Evolutionary conservation across 2,113 vertebrate species (phyloP), one percentile per base, ranked within the genome.

Genomic region (Saiga tatarica): DNA sequence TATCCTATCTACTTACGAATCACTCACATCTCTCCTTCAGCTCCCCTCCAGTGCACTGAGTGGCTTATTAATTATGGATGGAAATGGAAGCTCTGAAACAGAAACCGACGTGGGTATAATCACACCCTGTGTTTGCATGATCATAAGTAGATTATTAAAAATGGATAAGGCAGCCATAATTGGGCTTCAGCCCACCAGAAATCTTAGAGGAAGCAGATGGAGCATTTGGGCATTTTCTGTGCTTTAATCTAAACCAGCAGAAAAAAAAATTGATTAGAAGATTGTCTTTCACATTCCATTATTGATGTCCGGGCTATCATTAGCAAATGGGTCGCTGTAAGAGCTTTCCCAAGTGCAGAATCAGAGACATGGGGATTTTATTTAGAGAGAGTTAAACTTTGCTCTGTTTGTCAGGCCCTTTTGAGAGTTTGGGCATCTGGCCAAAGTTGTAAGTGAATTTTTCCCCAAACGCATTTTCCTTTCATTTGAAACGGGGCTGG

Each of bases 81-180:
- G 96, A 81, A 96, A 78, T 97, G 94, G 93, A 97, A 82, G 96
- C 97, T 81, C 97, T 82, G 91, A 96, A 95, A 98, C 96, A 97
- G 98, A 98, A 98, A 93, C 97, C 76, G 94, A 96, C 96, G 97
- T 95, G 97, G 96, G 97, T 87, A 97, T 98, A 93, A 98, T 98
- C 98, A 95, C 94, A 97, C 97, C 96, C 98, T 84, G 94, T 96
- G 97, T 97, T 96, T 98, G 96, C 94, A 87, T 95, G 97, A 97
- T 98, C 97, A 93, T 97, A 98, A 98, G 98, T 91, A 98, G 97
- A 97, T 98, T 98, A 98, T 98, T 98, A 98, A 98, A 98, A 98
- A 98, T 98, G 97, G 94, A 98, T 98, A 98, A 98, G 97, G 98
- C 97, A 97, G 94, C 94, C 97, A 94, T 98, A 98, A 98, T 98